Percentiles rank a stretch among this genome's conserved stretches.
These are phyloP conservation scores for Tokudaia muenninki DNA, from an alignment of 2,797 vertebrate genomes.

Conservation along the genomic window DNA sequence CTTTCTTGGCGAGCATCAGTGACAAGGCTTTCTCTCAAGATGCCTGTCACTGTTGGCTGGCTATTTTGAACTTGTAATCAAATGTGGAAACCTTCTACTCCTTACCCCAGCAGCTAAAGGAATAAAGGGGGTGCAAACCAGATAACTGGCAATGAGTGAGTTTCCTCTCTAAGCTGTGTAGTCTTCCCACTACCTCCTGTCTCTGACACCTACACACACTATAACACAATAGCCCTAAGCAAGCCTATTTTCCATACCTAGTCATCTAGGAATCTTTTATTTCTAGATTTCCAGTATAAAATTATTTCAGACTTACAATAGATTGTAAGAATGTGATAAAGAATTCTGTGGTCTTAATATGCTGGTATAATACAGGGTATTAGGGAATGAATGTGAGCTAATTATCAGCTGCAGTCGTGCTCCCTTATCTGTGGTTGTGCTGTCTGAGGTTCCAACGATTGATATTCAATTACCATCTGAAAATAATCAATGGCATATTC, in stretches of 20 bases:
- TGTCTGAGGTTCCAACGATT: neutral
- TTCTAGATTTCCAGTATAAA: neutral
- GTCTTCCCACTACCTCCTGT: neutral
- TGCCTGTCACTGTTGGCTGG: neutral
- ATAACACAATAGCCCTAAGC: neutral
- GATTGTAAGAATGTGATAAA: neutral
- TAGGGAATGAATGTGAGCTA: no score
- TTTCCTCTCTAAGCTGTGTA: neutral
- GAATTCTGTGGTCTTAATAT: neutral
- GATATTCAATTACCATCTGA: neutral
- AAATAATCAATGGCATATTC: neutral
- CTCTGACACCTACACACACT: neutral
- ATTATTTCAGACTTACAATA: neutral
- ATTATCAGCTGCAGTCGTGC: neutral
- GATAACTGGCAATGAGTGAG: neutral
- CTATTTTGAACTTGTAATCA: neutral
- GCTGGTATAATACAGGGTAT: fast-evolving
- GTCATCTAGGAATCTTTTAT: neutral
- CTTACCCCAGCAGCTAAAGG: neutral
- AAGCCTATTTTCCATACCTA: neutral
- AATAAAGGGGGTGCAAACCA: neutral
- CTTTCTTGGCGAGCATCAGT: neutral
- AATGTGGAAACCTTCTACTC: neutral
- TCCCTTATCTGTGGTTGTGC: neutral
- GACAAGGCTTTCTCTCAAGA: neutral